Percentiles rank a stretch among this genome's conserved stretches.
Conservation (phyloP, 2,888 invertebrate species). For the Drosophila histrio region DNA sequence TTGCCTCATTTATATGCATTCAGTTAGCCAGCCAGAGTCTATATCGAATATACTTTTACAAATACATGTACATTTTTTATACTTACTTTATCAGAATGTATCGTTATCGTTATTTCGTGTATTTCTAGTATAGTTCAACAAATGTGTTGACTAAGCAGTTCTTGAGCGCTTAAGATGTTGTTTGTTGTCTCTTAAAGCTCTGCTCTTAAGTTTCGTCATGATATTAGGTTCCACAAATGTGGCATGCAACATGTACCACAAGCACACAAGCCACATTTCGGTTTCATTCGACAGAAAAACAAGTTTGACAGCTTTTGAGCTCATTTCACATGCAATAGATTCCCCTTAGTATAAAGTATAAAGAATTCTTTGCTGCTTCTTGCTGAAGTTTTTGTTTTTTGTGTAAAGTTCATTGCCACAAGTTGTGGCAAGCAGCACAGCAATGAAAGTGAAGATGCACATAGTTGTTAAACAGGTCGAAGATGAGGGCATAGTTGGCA, state of each 20-base stretch:
- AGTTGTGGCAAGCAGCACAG: slow-evolving; percentile 3
- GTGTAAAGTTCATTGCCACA: slow-evolving; percentile 69
- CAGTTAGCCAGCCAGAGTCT: slow-evolving; percentile 36
- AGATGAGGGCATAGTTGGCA: slow-evolving; percentile 30
- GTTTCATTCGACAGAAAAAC: slow-evolving; percentile 67
- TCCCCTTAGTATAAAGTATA: slow-evolving; percentile 37
- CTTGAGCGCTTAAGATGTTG: slow-evolving; percentile 19
- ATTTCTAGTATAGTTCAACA: slow-evolving; percentile 44
- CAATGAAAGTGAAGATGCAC: slow-evolving; percentile 72
- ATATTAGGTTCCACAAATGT: slow-evolving; percentile 52
- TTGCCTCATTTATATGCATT: slow-evolving; percentile 72
- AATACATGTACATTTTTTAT: slow-evolving; percentile 8
- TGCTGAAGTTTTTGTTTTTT: not conserved
- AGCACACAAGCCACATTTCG: slow-evolving; percentile 66
- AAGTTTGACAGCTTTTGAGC: slow-evolving; percentile 66
- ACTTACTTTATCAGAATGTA: slow-evolving; percentile 26
- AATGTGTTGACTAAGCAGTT: slow-evolving; percentile 50
- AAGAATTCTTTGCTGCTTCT: slow-evolving; percentile 28
- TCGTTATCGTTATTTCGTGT: slow-evolving; percentile 41
- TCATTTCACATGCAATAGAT: slow-evolving; percentile 46
- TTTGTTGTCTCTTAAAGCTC: slow-evolving; percentile 34
- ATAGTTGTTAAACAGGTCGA: slow-evolving; percentile 59
- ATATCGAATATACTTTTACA: slow-evolving; percentile 16
- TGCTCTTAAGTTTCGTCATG: slow-evolving; percentile 46
- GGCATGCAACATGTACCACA: slow-evolving; percentile 72